Percentiles rank a stretch among this genome's conserved stretches.
Evolutionary conservation across 2,888 invertebrate genomes (phyloP).

Genomic region (Tubiluchus corallicola): DNA sequence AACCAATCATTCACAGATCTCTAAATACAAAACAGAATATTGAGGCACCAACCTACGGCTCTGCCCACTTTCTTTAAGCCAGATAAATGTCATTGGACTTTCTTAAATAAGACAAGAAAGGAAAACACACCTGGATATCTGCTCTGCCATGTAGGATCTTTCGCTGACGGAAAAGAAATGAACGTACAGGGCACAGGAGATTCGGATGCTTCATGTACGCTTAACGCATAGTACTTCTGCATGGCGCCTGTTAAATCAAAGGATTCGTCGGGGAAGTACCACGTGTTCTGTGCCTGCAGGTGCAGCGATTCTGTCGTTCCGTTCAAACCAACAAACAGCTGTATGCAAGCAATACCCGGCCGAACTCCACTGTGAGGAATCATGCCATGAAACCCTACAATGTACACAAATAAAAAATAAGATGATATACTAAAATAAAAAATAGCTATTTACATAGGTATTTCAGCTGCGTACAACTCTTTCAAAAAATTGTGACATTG

Average conservation of each 20-base stretch:
- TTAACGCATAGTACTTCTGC: background rate
- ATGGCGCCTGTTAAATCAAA: background rate
- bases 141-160: background rate
- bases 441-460: too few species aligned
- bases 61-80: too few species aligned
- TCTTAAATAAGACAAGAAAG: too few species aligned
- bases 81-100: too few species aligned
- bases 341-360: background rate
- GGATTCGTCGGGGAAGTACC: background rate
- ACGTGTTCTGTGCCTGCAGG: background rate
- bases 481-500: too few species aligned
- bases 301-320: background rate
- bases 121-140: constrained; percentile 3
- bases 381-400: too few species aligned
- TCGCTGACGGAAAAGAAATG: background rate
- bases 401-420: too few species aligned
- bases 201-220: background rate
- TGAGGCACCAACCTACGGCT: too few species aligned
- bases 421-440: too few species aligned
- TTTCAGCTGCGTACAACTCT: too few species aligned
- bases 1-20: too few species aligned
- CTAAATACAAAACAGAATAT: too few species aligned
- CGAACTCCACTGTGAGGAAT: background rate
- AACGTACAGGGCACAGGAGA: background rate
- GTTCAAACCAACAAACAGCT: background rate